Evolutionary conservation across 2,797 vertebrate genomes (phyloP).

Genomic region (Gambusia yucatana): DNA sequence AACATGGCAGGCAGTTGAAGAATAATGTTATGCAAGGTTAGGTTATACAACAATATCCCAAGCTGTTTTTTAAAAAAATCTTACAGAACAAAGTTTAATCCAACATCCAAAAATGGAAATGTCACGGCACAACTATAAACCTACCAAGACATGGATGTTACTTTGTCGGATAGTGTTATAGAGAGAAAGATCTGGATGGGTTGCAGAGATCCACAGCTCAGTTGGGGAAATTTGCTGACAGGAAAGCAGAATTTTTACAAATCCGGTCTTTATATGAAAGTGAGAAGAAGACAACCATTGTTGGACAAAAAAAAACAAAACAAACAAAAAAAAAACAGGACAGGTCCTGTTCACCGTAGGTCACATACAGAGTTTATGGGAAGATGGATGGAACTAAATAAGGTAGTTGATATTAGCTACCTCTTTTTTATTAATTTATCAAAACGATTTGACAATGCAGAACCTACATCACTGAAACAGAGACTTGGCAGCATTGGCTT

Average conservation of each 20-base stretch:
- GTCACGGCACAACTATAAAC: not conserved
- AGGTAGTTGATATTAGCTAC: not conserved
- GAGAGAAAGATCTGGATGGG: not conserved
- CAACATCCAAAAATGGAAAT: not conserved
- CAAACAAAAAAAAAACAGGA: not conserved
- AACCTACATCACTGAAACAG: not conserved
- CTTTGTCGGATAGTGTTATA: not conserved
- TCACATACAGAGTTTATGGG: not conserved
- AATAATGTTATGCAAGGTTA: not conserved
- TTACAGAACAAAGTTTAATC: not conserved
- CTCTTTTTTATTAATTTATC: not conserved
- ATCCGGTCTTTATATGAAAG: not conserved
- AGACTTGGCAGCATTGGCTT: not conserved
- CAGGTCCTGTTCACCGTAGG: not conserved
- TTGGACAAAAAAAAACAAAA: not conserved
- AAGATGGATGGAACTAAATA: not conserved
- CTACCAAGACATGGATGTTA: not conserved
- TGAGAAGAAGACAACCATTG: not conserved
- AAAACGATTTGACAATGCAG: not conserved
- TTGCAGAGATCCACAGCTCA: not conserved
- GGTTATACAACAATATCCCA: not conserved
- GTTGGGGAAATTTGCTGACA: not conserved
- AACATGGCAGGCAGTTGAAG: not conserved
- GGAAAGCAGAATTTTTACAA: not conserved
- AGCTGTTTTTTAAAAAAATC: not conserved